A percentile compares a stretch with the other conserved stretches of the same genome.
These are phyloP conservation scores for Morus bassanus DNA, from an alignment of 2,797 vertebrate genomes.

Conservation along the genomic window DNA sequence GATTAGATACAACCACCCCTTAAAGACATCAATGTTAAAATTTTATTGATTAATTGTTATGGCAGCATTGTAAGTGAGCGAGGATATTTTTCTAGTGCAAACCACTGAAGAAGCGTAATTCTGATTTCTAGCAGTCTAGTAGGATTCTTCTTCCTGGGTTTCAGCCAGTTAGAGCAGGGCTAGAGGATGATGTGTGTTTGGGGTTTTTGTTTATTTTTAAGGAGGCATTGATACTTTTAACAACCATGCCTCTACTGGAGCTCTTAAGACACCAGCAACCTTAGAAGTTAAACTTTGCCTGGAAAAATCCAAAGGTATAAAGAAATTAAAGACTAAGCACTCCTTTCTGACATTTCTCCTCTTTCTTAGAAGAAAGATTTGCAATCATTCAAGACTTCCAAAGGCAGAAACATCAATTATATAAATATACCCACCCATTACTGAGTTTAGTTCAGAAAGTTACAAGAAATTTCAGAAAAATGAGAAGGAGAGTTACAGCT, in stretches of 20 bases:
- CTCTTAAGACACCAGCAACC: not conserved
- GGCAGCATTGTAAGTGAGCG: not conserved
- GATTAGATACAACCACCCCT: not conserved
- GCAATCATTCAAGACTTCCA: not conserved
- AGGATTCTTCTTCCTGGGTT: not conserved
- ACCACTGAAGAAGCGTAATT: not conserved
- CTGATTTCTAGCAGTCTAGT: not conserved
- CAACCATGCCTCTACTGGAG: not conserved
- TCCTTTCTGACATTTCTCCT: not conserved
- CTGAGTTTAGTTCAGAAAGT: not conserved
- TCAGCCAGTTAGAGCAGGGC: not conserved
- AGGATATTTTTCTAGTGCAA: not conserved
- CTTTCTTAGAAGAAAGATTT: not conserved
- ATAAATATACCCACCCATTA: not conserved
- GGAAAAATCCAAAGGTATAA: not conserved
- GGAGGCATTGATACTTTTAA: not conserved
- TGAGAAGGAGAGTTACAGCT: not conserved
- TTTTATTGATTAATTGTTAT: not conserved
- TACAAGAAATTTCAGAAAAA: not conserved
- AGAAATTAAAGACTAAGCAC: not conserved
- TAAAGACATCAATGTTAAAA: not conserved
- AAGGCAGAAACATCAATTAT: not conserved
- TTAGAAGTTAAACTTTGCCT: not conserved
- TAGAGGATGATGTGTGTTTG: not conserved
- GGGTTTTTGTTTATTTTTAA: not conserved